These are phyloP conservation scores for Lypha dubia DNA, from an alignment of 2,888 invertebrate species.

Conservation along the genomic window DNA sequence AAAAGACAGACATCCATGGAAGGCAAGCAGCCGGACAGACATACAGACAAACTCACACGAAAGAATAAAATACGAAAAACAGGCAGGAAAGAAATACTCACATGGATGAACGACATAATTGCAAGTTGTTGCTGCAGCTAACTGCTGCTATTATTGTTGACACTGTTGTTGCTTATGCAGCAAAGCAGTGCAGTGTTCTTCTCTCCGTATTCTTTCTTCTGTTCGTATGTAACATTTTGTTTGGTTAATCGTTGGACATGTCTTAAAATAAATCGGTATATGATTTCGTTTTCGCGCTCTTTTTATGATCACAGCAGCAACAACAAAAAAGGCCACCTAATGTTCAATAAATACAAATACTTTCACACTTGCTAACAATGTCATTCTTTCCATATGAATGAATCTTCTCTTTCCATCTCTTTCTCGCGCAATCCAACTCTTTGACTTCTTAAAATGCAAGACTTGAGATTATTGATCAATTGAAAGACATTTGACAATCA, in stretches of 20 bases:
- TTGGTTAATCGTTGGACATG: slow-evolving; percentile 69
- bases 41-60: slow-evolving; percentile 28
- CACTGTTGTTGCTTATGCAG: slow-evolving; percentile 37
- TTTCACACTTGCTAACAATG: slow-evolving; percentile 84
- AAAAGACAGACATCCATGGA: slow-evolving; percentile 34
- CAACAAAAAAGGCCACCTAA: slow-evolving; percentile 55
- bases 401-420: slow-evolving; percentile 5
- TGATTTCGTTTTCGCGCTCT: slow-evolving; percentile 67
- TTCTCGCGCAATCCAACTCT: neutral
- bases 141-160: slow-evolving; percentile 26
- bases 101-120: neutral
- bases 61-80: slow-evolving; percentile 12
- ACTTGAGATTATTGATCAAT: slow-evolving; percentile 42
- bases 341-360: slow-evolving; percentile 75
- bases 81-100: slow-evolving; percentile 1
- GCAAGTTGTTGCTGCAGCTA: slow-evolving; percentile 8
- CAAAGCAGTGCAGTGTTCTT: slow-evolving; percentile 42
- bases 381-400: slow-evolving; percentile 56
- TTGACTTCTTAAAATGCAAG: neutral
- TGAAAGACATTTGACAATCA: slow-evolving; percentile 34
- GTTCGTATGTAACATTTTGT: slow-evolving; percentile 66
- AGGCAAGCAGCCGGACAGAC: slow-evolving; percentile 44
- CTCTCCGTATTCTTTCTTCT: slow-evolving; percentile 5
- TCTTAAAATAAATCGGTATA: slow-evolving; percentile 72
- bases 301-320: slow-evolving; percentile 56